Percentiles rank a stretch among this genome's conserved stretches.
Evolutionary conservation across 1,140 invertebrate species (phyloP).

Genomic region (Conopomorpha cramerella): DNA sequence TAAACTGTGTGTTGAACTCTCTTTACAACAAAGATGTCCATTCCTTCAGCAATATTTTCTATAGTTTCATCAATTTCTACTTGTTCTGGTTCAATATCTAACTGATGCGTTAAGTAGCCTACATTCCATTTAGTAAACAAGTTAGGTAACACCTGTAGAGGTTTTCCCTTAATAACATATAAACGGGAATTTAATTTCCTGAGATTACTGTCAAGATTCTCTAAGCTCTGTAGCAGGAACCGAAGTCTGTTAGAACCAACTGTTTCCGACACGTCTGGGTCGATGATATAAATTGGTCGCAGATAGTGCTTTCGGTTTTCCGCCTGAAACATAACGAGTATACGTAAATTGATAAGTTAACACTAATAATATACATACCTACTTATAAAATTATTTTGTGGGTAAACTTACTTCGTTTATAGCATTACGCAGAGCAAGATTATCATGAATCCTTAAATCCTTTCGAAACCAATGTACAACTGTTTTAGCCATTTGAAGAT

Average conservation of each 20-base stretch:
- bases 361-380: conserved; percentile 4
- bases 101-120: conserved; percentile 68
- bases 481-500: conserved; percentile 21
- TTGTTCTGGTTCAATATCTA: conserved; percentile 74
- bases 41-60: conserved; percentile 61
- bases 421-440: conserved; percentile 67
- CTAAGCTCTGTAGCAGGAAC: conserved; percentile 71
- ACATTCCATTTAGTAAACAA: conserved; percentile 73
- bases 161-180: conserved; percentile 69
- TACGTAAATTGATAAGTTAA: conserved; percentile 11
- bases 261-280: conserved; percentile 67
- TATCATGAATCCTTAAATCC: conserved; percentile 74
- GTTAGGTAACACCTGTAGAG: conserved; percentile 65
- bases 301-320: conserved; percentile 51
- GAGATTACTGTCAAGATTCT: conserved; percentile 69
- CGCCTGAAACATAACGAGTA: too few relatives aligned
- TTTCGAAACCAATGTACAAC: conserved; percentile 74
- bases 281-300: conserved; percentile 71
- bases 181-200: conserved; percentile 59
- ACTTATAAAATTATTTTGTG: conserved; percentile 2
- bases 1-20: conserved; percentile 74
- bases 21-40: conserved; percentile 64
- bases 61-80: conserved; percentile 66
- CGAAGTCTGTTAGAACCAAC: conserved; percentile 71
- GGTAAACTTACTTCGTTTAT: conserved; percentile 49